These are phyloP conservation scores for Gracilinanus agilis DNA, from an alignment of 2,113 vertebrate genomes.

Conservation along the genomic window DNA sequence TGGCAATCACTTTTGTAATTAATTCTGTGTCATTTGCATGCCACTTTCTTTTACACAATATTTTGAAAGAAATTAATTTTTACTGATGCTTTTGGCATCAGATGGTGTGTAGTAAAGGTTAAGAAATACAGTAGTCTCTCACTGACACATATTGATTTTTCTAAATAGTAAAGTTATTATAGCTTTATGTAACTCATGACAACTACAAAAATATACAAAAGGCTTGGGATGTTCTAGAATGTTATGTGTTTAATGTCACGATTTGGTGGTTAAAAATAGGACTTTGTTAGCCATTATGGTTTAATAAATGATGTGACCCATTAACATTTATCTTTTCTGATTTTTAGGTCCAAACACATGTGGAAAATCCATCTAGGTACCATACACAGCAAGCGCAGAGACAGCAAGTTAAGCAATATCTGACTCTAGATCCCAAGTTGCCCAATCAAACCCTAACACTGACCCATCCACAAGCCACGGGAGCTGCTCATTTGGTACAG, in stretches of 20 bases:
- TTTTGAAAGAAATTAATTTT: conserved; percentile 18
- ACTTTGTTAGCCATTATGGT: not conserved
- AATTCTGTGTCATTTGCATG: conserved; percentile 30
- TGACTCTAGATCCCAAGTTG: conserved; percentile 92
- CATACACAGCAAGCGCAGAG: conserved; percentile 91
- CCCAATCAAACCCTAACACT: conserved; percentile 84
- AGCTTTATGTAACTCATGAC: not conserved
- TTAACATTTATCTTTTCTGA: conserved; percentile 42
- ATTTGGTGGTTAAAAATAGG: not conserved
- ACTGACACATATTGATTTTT: conserved; percentile 2
- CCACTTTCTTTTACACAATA: conserved; percentile 10
- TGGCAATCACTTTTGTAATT: not conserved
- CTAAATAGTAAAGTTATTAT: not conserved
- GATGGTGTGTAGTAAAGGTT: conserved; percentile 12
- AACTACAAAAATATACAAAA: not conserved
- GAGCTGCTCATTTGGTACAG: conserved; percentile 85
- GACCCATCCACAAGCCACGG: conserved; percentile 83
- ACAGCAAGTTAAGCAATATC: conserved; percentile 93
- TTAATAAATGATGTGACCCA: not conserved
- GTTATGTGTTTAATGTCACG: not conserved
- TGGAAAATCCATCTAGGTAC: conserved; percentile 92
- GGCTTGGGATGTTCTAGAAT: not conserved
- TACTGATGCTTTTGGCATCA: not conserved
- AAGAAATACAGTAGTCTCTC: conserved; percentile 11
- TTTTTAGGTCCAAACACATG: conserved; percentile 91